Percentiles rank a stretch among this genome's conserved stretches.
phyloP scores from a whole-genome alignment of 1,140 invertebrate species.

The Orius laevigatus region DNA sequence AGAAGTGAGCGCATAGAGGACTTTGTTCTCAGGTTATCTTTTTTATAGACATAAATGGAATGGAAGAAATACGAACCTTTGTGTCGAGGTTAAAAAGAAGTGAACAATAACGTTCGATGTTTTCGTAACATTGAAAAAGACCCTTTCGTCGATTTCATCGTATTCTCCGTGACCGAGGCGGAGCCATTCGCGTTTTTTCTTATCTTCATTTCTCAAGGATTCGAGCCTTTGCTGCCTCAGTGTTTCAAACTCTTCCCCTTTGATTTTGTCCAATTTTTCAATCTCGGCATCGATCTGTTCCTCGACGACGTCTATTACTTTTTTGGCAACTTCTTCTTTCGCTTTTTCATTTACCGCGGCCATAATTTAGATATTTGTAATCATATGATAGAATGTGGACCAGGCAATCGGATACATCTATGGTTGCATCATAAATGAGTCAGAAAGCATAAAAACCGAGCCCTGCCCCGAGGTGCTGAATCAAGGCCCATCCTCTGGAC shows the following conservation, averaged over 20 bases:
- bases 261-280: slow-evolving; percentile 64
- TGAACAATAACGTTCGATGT: slow-evolving; percentile 84
- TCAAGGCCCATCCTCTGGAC: too few species aligned
- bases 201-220: slow-evolving; percentile 67
- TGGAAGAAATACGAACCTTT: too few species aligned
- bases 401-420: too few species aligned
- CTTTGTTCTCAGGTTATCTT: too few species aligned
- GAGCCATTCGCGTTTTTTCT: slow-evolving; percentile 65
- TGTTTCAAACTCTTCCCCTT: slow-evolving; percentile 70
- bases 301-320: slow-evolving; percentile 40
- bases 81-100: slow-evolving; percentile 39
- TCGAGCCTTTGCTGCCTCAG: slow-evolving; percentile 61
- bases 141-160: slow-evolving; percentile 75
- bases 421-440: too few species aligned
- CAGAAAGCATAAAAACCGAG: too few species aligned
- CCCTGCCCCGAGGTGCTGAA: too few species aligned
- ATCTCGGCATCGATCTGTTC: slow-evolving; percentile 63
- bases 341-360: too few species aligned
- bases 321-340: neutral
- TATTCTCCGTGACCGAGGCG: slow-evolving; percentile 74
- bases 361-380: too few species aligned
- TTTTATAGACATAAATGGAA: slow-evolving; percentile 27
- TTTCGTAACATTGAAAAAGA: slow-evolving; percentile 84
- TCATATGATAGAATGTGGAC: too few species aligned
- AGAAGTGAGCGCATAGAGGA: too few species aligned